phyloP scores from a whole-genome alignment of 2,797 vertebrate genomes.

The Florisuga fusca region DNA sequence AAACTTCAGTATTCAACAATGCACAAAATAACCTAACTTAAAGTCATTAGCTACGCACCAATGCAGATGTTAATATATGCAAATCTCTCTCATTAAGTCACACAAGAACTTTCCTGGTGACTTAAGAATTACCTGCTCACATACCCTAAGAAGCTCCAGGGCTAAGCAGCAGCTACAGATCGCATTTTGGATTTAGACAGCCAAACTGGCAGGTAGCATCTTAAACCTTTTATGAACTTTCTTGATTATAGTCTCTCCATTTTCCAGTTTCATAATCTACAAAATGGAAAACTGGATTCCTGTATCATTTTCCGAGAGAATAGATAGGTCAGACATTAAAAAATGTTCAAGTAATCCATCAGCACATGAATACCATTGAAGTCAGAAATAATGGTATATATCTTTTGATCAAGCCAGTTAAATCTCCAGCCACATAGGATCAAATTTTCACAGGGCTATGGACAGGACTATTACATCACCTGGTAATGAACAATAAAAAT shows the following conservation, averaged over 20 bases:
- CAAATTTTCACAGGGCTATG: neutral
- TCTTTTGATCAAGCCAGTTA: neutral
- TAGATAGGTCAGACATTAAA: neutral
- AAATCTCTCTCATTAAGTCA: neutral
- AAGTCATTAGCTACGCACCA: neutral
- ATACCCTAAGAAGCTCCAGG: neutral
- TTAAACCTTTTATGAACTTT: neutral
- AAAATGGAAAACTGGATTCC: neutral
- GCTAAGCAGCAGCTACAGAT: neutral
- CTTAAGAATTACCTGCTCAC: slow-evolving; percentile 11
- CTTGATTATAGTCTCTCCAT: neutral
- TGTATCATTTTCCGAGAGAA: neutral
- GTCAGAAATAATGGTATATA: neutral
- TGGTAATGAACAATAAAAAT: slow-evolving; percentile 18
- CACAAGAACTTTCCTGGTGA: neutral
- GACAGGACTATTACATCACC: neutral
- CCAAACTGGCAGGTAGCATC: neutral
- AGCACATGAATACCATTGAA: neutral
- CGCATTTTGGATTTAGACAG: neutral
- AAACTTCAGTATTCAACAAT: neutral
- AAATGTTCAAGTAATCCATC: neutral
- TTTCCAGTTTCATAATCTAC: neutral
- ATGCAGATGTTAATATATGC: neutral
- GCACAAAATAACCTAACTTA: neutral
- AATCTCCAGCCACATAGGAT: neutral